phyloP scores from a whole-genome alignment of 2,113 vertebrate genomes.

The Oryzias celebensis region DNA sequence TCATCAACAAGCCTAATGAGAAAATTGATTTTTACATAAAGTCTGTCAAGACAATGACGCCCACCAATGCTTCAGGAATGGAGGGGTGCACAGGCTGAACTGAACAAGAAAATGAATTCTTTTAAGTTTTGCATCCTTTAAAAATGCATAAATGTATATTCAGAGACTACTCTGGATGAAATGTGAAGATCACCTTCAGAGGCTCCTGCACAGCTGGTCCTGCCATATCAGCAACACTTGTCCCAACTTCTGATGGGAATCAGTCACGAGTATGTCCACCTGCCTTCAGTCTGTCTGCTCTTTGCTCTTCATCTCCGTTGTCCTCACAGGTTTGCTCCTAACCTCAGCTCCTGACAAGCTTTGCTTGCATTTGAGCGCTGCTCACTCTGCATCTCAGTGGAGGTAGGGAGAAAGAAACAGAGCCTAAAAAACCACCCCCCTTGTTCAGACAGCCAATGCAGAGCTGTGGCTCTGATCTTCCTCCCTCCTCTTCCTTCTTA shows the following conservation, averaged over 20 bases:
- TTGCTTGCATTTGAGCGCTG: conserved; percentile 21
- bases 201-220: conserved; percentile 59
- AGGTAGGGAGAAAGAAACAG: conserved; percentile 46
- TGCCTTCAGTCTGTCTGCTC: conserved; percentile 2
- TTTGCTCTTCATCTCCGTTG: conserved; percentile 34
- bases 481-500: conserved; percentile 23
- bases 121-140: neutral
- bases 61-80: no score
- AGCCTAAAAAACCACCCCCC: conserved; percentile 57
- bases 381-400: conserved; percentile 28
- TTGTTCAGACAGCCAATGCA: conserved; percentile 58
- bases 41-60: neutral
- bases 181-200: conserved; percentile 62
- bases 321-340: conserved; percentile 15
- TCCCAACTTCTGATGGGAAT: conserved; percentile 62
- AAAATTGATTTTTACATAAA: neutral
- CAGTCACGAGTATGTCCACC: conserved; percentile 35
- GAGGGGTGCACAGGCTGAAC: neutral
- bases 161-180: neutral
- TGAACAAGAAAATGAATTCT: neutral
- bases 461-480: conserved; percentile 32
- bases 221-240: conserved; percentile 63
- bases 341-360: conserved; percentile 30
- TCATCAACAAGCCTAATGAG: neutral
- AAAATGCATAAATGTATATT: neutral